Evolutionary conservation across 2,113 vertebrate genomes (phyloP).

Genomic region (Phainopepla nitens): DNA sequence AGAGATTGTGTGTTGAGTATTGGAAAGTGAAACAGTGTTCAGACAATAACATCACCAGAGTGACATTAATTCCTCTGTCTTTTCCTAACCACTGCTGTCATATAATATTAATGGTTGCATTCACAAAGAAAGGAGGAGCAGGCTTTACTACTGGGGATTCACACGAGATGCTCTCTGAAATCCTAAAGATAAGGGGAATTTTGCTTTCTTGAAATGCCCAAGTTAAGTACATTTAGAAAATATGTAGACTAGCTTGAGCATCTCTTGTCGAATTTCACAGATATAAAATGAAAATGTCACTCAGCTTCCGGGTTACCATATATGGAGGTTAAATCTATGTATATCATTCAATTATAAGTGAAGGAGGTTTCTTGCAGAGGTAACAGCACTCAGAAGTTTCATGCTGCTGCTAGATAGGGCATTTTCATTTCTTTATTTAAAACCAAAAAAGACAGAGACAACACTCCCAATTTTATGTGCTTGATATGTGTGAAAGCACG

Average conservation of each 20-base stretch:
- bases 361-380: background rate
- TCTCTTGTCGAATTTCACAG: background rate
- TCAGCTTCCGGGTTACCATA: background rate
- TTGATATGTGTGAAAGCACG: background rate
- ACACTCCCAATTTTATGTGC: background rate
- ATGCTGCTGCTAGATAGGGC: background rate
- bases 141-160: background rate
- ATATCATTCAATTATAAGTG: background rate
- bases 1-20: background rate
- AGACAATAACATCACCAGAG: background rate
- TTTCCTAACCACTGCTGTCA: background rate
- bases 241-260: background rate
- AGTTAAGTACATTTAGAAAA: constrained; percentile 2
- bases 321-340: background rate
- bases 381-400: background rate
- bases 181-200: background rate
- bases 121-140: background rate
- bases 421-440: background rate
- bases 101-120: background rate
- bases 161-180: background rate
- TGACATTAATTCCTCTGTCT: background rate
- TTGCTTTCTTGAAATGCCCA: background rate
- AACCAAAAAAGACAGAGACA: background rate
- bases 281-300: background rate
- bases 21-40: background rate